Base-by-base conservation (phyloP, 2,113 vertebrate species). In the Thalassarche chlororhynchos region DNA sequence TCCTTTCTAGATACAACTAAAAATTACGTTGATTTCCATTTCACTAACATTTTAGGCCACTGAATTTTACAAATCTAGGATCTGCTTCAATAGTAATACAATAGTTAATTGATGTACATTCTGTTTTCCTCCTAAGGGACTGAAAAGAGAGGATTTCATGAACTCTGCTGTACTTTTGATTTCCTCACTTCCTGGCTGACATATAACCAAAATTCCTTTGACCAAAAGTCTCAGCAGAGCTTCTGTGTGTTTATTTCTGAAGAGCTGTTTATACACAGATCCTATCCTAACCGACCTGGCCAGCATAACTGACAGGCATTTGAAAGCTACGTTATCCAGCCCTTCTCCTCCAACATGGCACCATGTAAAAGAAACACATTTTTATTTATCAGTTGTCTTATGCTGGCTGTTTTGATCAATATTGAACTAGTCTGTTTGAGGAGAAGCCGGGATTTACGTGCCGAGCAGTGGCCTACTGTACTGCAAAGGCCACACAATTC, bases 101-200 rank as follows among this genome's bases (percentile, higher is more conserved):
- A 87, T 1, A 89, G 89, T 87, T 96, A 94, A 96, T 49, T 85
- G 87, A 85, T 57, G 70, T 76, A 89, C 71, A 68, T 84, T 97
- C 64, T 78, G 87, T 71, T 91, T 96, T 90, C 89, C 83, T 94
- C 88, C 89, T 84, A 60, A 76, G 90, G 87, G 92, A 96, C 89
- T 57, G 92, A 72, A 94, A 92, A 91, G 5, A 90, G 68, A 93
- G 21, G 38, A 85, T 93, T 95, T 93, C 90, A 79, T 78, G 94
- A 97, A 95, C 93, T 93, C 93, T 93, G 81, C 64, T 93, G 83
- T 74, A 80, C 83, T 97, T 97, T 14, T 86, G 79, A 97, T 89
- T 97, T 95, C 94, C 90, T 90, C 82, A 92, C 78, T 95, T 96
- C 94, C 90, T 90, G 76, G 77, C 87, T 92, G 85, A 97, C 91